These are phyloP conservation scores for Notocelia uddmanniana DNA, from an alignment of 2,888 invertebrate genomes.

Conservation along the genomic window DNA sequence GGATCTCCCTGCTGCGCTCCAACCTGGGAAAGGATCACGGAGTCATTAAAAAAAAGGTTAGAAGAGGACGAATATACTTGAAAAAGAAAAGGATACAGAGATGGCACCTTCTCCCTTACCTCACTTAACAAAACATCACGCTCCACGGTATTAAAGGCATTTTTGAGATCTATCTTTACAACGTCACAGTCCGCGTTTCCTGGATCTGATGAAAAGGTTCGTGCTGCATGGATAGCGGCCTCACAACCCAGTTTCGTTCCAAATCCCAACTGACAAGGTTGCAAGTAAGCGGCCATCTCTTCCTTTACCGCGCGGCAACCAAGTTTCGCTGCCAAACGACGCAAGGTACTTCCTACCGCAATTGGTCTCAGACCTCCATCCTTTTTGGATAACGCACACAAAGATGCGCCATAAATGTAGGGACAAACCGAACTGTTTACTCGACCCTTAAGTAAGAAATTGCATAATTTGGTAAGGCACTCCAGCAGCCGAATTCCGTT, in stretches of 20 bases:
- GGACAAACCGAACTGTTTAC: no score
- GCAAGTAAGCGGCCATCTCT: conserved; percentile 8
- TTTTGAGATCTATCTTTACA: neutral
- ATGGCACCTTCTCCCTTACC: no score
- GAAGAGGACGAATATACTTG: conserved; percentile 7
- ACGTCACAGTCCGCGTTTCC: neutral
- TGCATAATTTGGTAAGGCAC: conserved; percentile 1
- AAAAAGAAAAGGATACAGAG: conserved; percentile 9
- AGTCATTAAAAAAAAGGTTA: conserved; percentile 12
- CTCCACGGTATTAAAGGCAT: conserved; percentile 7
- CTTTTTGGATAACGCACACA: no score
- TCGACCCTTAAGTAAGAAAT: neutral
- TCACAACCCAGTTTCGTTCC: conserved; percentile 6
- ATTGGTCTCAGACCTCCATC: no score
- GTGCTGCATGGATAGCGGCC: no score
- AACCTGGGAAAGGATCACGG: no score
- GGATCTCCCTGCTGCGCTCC: no score
- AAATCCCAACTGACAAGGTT: conserved; percentile 16
- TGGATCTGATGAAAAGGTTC: no score
- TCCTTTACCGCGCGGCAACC: conserved; percentile 3
- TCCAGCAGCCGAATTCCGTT: neutral
- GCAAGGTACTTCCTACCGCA: no score
- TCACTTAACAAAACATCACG: conserved; percentile 10
- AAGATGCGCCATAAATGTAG: no score
- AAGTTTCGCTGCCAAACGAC: conserved; percentile 5